These are phyloP conservation scores for Leptoteleia sp. DNA, from an alignment of 1,140 invertebrate species.

Conservation along the genomic window DNA sequence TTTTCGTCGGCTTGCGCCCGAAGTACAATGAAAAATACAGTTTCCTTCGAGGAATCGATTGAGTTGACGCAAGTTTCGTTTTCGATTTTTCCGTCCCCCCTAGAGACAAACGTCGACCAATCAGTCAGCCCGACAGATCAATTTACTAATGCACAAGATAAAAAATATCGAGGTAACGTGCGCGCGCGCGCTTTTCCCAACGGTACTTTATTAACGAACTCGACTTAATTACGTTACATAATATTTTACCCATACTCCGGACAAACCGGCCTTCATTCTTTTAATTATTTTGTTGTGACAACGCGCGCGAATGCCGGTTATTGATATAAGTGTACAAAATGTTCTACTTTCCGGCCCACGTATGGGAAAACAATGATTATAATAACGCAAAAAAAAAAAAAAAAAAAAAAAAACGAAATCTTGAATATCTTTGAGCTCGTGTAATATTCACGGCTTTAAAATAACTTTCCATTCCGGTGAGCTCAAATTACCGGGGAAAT, in stretches of 20 bases:
- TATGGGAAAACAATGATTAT: slow-evolving; percentile 18
- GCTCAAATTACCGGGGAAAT: not conserved
- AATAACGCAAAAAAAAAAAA: too few relatives aligned
- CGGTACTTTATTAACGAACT: slow-evolving; percentile 67
- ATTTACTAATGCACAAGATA: slow-evolving; percentile 69
- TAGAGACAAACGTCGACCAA: slow-evolving; percentile 63
- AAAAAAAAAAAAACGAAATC: slow-evolving; percentile 21
- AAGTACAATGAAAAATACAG: slow-evolving; percentile 30
- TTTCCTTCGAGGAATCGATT: slow-evolving; percentile 40
- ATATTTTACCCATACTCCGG: slow-evolving; percentile 53
- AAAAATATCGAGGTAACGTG: slow-evolving; percentile 66
- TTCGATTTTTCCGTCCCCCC: slow-evolving; percentile 55
- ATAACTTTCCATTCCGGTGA: not conserved
- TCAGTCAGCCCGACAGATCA: slow-evolving; percentile 68
- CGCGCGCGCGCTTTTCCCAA: slow-evolving; percentile 44
- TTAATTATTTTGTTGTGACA: slow-evolving; percentile 36
- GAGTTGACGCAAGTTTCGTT: slow-evolving; percentile 44
- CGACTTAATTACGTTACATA: slow-evolving; percentile 64
- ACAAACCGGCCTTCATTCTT: slow-evolving; percentile 33
- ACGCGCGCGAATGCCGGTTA: slow-evolving; percentile 23
- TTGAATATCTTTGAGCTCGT: slow-evolving; percentile 11
- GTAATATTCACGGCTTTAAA: slow-evolving; percentile 5
- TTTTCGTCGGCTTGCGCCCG: slow-evolving; percentile 9
- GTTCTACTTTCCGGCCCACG: slow-evolving; percentile 14
- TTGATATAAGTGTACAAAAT: slow-evolving; percentile 5